Conservation (phyloP, 2,888 invertebrate genomes). For the Stenoptilia bipunctidactyla region DNA sequence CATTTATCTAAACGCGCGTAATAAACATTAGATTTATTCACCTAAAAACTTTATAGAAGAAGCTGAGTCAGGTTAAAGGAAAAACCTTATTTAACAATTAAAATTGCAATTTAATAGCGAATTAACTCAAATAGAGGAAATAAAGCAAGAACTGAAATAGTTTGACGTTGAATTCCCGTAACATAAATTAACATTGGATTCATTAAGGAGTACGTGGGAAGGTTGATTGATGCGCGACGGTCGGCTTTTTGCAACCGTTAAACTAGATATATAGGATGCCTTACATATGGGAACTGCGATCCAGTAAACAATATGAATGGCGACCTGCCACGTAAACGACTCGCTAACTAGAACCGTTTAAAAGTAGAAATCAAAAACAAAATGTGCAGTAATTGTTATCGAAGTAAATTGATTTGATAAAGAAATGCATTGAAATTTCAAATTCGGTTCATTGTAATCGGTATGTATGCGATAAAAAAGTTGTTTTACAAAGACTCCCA, state of each 20-base stretch:
- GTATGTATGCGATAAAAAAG: neutral
- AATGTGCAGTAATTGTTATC: neutral
- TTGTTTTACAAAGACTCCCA: neutral
- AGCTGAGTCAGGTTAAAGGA: no score
- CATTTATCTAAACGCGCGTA: no score
- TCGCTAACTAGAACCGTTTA: neutral
- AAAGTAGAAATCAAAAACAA: neutral
- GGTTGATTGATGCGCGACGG: neutral
- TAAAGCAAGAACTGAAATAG: no score
- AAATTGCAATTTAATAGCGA: no score
- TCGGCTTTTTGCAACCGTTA: neutral
- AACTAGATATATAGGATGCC: neutral
- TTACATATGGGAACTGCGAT: neutral
- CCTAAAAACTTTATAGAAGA: no score
- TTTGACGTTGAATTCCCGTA: neutral
- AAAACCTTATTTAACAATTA: no score
- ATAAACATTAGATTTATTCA: no score
- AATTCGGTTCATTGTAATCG: slow-evolving; percentile 1
- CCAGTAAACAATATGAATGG: neutral
- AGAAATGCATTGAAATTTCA: neutral
- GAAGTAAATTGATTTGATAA: neutral
- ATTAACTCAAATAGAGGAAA: no score
- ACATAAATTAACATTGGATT: neutral
- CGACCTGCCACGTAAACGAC: neutral
- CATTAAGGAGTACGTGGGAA: neutral